Evolutionary conservation across 2,888 invertebrate species (phyloP).

Genomic region (Taphrorychus bicolor): DNA sequence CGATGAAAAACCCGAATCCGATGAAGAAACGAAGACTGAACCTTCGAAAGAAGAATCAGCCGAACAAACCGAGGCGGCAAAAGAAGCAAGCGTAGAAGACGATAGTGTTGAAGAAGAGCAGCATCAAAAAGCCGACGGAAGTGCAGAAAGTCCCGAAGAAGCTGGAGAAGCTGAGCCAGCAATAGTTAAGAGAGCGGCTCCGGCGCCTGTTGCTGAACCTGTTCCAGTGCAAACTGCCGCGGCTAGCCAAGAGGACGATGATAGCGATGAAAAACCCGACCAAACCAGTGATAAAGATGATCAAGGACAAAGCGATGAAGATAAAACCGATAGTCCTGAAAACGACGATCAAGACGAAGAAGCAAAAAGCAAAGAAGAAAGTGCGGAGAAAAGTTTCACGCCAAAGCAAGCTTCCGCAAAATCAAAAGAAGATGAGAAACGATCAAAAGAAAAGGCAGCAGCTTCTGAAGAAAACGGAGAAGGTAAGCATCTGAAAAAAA

Average conservation of each 20-base stretch:
- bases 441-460: constrained; percentile 42
- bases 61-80: constrained; percentile 13
- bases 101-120: constrained; percentile 46
- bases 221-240: constrained; percentile 41
- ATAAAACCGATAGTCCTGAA: background rate
- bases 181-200: constrained; percentile 28
- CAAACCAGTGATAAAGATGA: constrained; percentile 25
- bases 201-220: constrained; percentile 17
- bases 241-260: constrained; percentile 40
- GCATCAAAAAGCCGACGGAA: constrained; percentile 46
- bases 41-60: constrained; percentile 31
- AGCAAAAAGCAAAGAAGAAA: background rate
- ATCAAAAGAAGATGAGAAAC: constrained; percentile 49
- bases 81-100: constrained; percentile 43
- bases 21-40: constrained; percentile 42
- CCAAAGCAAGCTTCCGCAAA: background rate
- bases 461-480: constrained; percentile 24
- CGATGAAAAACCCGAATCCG: constrained; percentile 44
- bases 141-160: constrained; percentile 38
- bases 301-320: constrained; percentile 33
- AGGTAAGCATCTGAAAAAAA: constrained; percentile 1
- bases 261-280: constrained; percentile 30
- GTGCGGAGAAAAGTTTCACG: background rate
- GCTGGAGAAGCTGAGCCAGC: constrained; percentile 35
- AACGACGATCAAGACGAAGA: constrained; percentile 12